These are phyloP conservation scores for Mesoligia furuncula DNA, from an alignment of 2,888 invertebrate species.

Conservation along the genomic window DNA sequence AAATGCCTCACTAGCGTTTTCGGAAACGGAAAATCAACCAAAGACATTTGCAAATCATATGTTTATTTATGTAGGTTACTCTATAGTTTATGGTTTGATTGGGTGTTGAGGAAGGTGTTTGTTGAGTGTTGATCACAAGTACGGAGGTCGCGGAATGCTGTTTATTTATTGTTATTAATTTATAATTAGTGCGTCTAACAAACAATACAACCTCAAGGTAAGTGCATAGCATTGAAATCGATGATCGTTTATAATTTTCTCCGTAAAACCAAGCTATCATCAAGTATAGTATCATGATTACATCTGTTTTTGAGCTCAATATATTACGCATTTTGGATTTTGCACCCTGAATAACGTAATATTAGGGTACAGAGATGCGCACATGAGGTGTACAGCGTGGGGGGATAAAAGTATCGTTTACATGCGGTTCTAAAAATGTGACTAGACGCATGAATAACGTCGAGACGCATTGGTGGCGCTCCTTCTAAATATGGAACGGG, in stretches of 20 bases:
- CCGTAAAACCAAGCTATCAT: constrained; percentile 47
- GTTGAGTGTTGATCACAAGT: constrained; percentile 82
- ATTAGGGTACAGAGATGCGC: constrained; percentile 66
- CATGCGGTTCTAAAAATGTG: constrained; percentile 89
- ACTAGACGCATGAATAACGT: constrained; percentile 82
- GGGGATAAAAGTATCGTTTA: constrained; percentile 84
- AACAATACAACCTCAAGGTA: constrained; percentile 79
- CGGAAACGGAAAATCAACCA: constrained; percentile 74
- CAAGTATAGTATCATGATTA: constrained; percentile 66
- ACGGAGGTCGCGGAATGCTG: constrained; percentile 88
- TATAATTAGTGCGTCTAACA: constrained; percentile 81
- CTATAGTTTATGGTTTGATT: constrained; percentile 87
- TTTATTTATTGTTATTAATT: constrained; percentile 87
- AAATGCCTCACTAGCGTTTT: constrained; percentile 51
- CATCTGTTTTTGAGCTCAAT: constrained; percentile 72
- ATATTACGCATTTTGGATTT: constrained; percentile 83
- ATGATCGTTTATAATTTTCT: constrained; percentile 37
- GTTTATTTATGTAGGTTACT: constrained; percentile 88
- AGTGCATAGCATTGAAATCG: constrained; percentile 66
- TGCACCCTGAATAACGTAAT: constrained; percentile 69
- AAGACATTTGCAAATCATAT: constrained; percentile 82
- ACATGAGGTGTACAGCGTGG: constrained; percentile 67
- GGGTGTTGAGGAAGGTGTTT: constrained; percentile 87
- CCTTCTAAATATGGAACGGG: constrained; percentile 89
- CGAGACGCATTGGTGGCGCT: constrained; percentile 85